Base-by-base conservation (phyloP, 1,140 invertebrate species). In the Dryas iulia region DNA sequence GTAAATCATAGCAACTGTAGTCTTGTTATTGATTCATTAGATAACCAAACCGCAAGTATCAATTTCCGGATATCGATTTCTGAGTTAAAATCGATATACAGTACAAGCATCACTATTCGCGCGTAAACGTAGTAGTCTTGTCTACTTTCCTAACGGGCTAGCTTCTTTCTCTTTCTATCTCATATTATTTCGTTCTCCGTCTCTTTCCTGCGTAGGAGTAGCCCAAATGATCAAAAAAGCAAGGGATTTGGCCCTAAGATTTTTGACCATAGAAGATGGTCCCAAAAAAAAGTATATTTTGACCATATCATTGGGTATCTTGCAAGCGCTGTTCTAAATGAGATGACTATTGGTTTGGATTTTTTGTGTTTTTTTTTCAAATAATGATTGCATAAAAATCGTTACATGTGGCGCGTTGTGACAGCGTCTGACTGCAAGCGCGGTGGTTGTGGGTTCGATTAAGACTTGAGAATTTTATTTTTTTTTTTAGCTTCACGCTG, bases 81-180 rank as follows among this genome's bases (percentile, higher is more conserved):
- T 47, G 39, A 14, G 39, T 8, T 21, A 18, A 14, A 47, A 47
- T 47, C 39, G 39, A 47, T 47, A 47, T 47, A 18, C 39, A 47
- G 39, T 47, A 47, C 39, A 31, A 58, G 66, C 82, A 78, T 77
- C 82, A 77, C 76, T 82, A 78, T 59, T 70, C 63, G 70, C 60
- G 84, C 84, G 84, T 84, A 86, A 86, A 75, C 72, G 77, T 78
- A 66, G 84, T 86, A 86, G 84, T 86, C 74, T 70, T 71, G 66
- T 78, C 77, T 78, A 80, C 81, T 84, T 84, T 84, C 78, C 76
- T 86, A 86, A 86, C 84, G 82, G 83, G 73, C 71, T 63, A 54
- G 71, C 56, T 72, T 31, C 59, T 65, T 0, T 82, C 82, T 75
- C 74, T 71, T 60, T 82, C 64, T n/a, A 28, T 62, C 72, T 24